A percentile compares a stretch with the other conserved stretches of the same genome.
Evolutionary conservation across 2,113 vertebrate genomes (phyloP).

Genomic region (Salvelinus sp.): DNA sequence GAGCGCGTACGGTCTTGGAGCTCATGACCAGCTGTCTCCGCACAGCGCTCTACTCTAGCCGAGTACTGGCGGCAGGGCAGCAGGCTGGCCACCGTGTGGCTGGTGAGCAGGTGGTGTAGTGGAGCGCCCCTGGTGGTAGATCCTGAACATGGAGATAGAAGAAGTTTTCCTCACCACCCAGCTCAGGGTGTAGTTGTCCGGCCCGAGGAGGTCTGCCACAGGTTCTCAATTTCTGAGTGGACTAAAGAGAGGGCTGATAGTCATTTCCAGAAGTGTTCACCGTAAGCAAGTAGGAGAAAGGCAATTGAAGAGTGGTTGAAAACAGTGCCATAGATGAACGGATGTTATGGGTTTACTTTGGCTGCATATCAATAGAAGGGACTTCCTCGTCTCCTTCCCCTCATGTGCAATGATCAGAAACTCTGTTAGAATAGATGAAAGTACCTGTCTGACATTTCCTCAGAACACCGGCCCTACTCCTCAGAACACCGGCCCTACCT

Average conservation of each 20-base stretch:
- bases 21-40: constrained; percentile 61
- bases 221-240: constrained; percentile 52
- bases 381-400: too few relatives aligned
- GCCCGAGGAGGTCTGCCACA: constrained; percentile 48
- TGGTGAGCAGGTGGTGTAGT: constrained; percentile 52
- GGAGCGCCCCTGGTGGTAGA: constrained; percentile 61
- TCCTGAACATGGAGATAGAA: constrained; percentile 56
- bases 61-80: constrained; percentile 49
- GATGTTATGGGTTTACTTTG: too few relatives aligned
- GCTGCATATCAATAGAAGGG: too few relatives aligned
- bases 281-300: neutral
- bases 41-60: constrained; percentile 66
- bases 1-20: constrained; percentile 17
- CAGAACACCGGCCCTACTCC: too few relatives aligned
- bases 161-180: constrained; percentile 61
- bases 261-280: too few relatives aligned
- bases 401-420: too few relatives aligned
- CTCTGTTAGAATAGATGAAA: too few relatives aligned
- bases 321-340: too few relatives aligned
- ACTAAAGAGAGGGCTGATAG: constrained; percentile 25
- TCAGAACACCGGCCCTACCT: too few relatives aligned
- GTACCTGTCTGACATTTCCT: too few relatives aligned
- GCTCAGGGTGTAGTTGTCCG: constrained; percentile 58
- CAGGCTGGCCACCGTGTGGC: constrained; percentile 53
- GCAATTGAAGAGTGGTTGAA: neutral